These are phyloP conservation scores for Nipponacmea schrenckii DNA, from an alignment of 2,888 invertebrate species.

Conservation along the genomic window DNA sequence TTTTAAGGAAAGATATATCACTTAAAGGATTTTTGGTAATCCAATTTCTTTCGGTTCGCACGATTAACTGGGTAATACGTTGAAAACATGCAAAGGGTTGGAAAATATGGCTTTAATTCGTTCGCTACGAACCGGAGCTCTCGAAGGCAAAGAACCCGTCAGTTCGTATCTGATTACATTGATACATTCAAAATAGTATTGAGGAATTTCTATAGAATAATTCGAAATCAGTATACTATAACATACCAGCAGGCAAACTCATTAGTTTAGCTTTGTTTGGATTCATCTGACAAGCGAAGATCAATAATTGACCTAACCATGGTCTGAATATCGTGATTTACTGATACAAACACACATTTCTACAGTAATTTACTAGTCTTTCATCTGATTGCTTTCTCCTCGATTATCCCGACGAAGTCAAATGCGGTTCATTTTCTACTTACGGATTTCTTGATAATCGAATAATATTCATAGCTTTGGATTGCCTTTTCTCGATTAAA, in stretches of 20 bases:
- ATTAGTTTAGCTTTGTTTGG: conserved; percentile 4
- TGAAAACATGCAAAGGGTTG: too few species aligned
- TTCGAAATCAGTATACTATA: too few species aligned
- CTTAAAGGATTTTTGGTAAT: too few species aligned
- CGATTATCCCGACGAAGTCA: neutral
- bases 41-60: too few species aligned
- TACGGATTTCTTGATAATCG: neutral
- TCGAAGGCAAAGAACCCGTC: too few species aligned
- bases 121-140: too few species aligned
- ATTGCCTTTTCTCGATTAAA: neutral
- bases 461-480: neutral
- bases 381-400: neutral
- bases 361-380: conserved; percentile 4
- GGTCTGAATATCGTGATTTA: conserved; percentile 3
- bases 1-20: too few species aligned
- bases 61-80: too few species aligned
- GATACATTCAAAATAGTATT: too few species aligned
- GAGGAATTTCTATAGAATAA: too few species aligned
- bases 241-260: neutral
- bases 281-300: neutral
- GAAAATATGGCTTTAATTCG: too few species aligned
- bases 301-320: conserved; percentile 5
- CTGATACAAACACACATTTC: neutral
- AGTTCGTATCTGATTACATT: too few species aligned
- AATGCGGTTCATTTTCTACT: neutral